phyloP scores from a whole-genome alignment of 2,888 invertebrate genomes.

The Apodemia duryi region DNA sequence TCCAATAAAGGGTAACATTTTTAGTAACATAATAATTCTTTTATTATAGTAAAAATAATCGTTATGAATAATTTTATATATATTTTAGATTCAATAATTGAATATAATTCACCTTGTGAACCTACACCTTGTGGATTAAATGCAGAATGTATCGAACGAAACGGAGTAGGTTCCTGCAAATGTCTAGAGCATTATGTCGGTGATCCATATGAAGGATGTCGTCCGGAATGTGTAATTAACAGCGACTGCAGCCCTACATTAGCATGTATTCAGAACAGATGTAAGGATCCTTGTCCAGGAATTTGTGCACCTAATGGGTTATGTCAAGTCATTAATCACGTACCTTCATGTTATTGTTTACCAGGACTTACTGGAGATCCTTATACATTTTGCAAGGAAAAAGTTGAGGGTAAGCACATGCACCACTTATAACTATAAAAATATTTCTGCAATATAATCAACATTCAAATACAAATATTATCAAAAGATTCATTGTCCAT shows the following conservation, averaged over 20 bases:
- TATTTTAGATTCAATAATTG: slow-evolving; percentile 56
- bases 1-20: slow-evolving; percentile 57
- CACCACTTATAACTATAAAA: not conserved
- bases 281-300: slow-evolving; percentile 89
- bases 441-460: slow-evolving; percentile 71
- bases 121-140: slow-evolving; percentile 85
- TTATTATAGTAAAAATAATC: not conserved
- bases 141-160: slow-evolving; percentile 81
- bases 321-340: slow-evolving; percentile 87
- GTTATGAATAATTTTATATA: not conserved
- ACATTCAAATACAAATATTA: slow-evolving; percentile 77
- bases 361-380: slow-evolving; percentile 85
- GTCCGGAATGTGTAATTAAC: slow-evolving; percentile 89
- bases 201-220: slow-evolving; percentile 81
- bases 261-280: slow-evolving; percentile 87
- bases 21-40: not conserved
- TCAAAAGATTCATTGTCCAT: slow-evolving; percentile 69
- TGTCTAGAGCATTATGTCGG: slow-evolving; percentile 81
- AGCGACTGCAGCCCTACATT: slow-evolving; percentile 86
- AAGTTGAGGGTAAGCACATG: slow-evolving; percentile 55
- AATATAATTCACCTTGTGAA: slow-evolving; percentile 79
- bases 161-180: slow-evolving; percentile 84
- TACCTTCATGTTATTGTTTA: slow-evolving; percentile 85
- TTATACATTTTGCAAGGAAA: slow-evolving; percentile 79
- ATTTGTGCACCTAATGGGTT: slow-evolving; percentile 85